A percentile compares a stretch with the other conserved stretches of the same genome.
Evolutionary conservation across 1,140 invertebrate species (phyloP).

Genomic region (Euwallacea similis): DNA sequence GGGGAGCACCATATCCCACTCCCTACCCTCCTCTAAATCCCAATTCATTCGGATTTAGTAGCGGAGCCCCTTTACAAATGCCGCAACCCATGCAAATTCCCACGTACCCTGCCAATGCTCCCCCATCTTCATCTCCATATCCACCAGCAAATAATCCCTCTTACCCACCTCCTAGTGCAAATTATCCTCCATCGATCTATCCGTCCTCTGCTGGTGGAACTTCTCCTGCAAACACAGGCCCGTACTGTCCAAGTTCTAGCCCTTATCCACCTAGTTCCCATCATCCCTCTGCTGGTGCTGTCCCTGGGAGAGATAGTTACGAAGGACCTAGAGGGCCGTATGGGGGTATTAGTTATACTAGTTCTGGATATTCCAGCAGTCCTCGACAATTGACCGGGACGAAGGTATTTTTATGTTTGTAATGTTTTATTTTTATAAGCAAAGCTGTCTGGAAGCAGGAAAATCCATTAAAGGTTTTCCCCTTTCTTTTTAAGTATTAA

Average conservation of each 20-base stretch:
- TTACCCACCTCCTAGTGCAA: conserved; percentile 35
- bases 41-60: conserved; percentile 47
- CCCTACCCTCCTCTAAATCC: conserved; percentile 46
- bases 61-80: conserved; percentile 51
- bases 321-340: conserved; percentile 34
- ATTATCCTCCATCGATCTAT: conserved; percentile 37
- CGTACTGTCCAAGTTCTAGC: conserved; percentile 26
- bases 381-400: neutral
- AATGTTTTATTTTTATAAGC: neutral
- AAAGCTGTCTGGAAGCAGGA: too few relatives aligned
- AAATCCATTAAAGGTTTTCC: too few relatives aligned
- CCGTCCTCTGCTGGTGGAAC: conserved; percentile 32
- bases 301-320: conserved; percentile 20
- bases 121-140: conserved; percentile 31
- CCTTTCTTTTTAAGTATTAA: too few relatives aligned
- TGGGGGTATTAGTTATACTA: conserved; percentile 36
- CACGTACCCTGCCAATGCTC: conserved; percentile 32
- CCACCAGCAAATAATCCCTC: conserved; percentile 6
- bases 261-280: conserved; percentile 27
- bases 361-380: neutral
- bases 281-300: neutral
- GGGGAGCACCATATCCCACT: conserved; percentile 46
- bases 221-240: conserved; percentile 30
- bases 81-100: conserved; percentile 47
- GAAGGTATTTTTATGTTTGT: conserved; percentile 30